Base-by-base conservation (phyloP, 2,797 vertebrate genomes). In the Chaetodon trifasciatus region DNA sequence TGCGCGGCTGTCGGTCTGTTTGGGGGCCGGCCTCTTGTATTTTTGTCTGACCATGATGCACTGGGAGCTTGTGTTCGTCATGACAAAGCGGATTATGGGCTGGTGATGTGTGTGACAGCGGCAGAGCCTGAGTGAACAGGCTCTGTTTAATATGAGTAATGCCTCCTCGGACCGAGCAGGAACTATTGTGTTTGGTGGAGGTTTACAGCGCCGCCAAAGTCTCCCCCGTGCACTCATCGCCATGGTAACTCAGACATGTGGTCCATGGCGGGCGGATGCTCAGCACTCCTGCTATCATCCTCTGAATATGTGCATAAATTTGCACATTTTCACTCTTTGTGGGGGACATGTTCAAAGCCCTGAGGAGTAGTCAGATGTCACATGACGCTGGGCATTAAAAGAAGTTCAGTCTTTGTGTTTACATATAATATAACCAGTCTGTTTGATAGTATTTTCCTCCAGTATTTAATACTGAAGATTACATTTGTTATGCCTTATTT, bases 61-160 rank as follows among this genome's bases (percentile, higher is more conserved):
- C 81, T 70, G 61, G 85, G 86, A 78, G 84, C 83, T 68, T 67
- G 23, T 72, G 50, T 88, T 88, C 86, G 84, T 86, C 70, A 42
- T 28, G 76, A 86, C 89, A 84, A 94, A 95, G 91, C 83, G 86
- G 93, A 94, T 95, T 95, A 93, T 52, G 58, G 57, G 53, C 65
- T 37, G 50, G 15, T 57, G 56, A n/a, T 81, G 68, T 63, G 81
- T 86, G 85, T 71, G 82, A 62, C 76, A 40, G 82, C 56, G 53
- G 63, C 82, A 76, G 71, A 28, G 77, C 53, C 64, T 46, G 76
- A 65, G 70, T 12, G 82, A 88, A 80, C 88, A 60, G 64, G 52
- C 88, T 76, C 84, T 82, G 79, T 82, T 93, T 94, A 92, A 91
- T 92, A 91, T 91, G 87, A 88, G 82, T 83, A 88, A 88, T 89